Conservation (phyloP, 2,888 invertebrate genomes). For the Apamea sordens region DNA sequence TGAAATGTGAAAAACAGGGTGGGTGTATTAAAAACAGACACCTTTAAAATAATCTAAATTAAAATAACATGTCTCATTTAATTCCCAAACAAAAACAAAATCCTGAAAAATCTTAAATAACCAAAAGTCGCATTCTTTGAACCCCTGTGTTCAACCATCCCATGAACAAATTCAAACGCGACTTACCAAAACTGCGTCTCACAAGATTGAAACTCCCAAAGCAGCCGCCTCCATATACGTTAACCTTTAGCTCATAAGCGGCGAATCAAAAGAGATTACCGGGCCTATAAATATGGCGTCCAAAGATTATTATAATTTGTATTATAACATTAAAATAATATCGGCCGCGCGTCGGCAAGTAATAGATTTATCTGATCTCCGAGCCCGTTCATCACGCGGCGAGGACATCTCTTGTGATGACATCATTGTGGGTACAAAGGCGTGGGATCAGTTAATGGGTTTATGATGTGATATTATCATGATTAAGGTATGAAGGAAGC, state of each 20-base stretch:
- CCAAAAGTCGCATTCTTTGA: not conserved
- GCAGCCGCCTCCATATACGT: slow-evolving; percentile 45
- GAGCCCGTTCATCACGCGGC: slow-evolving; percentile 73
- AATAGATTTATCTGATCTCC: slow-evolving; percentile 85
- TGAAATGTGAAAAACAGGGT: not conserved
- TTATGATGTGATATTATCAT: slow-evolving; percentile 38
- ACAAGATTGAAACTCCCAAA: not conserved
- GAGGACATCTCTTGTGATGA: slow-evolving; percentile 35
- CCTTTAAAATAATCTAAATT: too few relatives aligned
- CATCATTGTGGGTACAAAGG: slow-evolving; percentile 13
- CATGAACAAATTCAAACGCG: not conserved
- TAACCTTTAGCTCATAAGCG: slow-evolving; percentile 77
- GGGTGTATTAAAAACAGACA: too few relatives aligned
- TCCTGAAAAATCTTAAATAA: too few relatives aligned
- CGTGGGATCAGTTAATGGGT: slow-evolving; percentile 30
- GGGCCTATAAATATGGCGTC: slow-evolving; percentile 86
- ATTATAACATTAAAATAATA: slow-evolving; percentile 89
- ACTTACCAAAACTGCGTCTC: not conserved
- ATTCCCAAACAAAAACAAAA: too few relatives aligned
- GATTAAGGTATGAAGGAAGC: slow-evolving; percentile 7
- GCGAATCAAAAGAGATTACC: slow-evolving; percentile 88
- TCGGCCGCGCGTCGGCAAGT: slow-evolving; percentile 80
- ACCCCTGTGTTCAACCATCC: not conserved
- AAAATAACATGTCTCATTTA: too few relatives aligned
- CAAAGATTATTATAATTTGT: slow-evolving; percentile 88